Base-by-base conservation (phyloP, 2,888 invertebrate genomes). In the Cosmia pyralina region DNA sequence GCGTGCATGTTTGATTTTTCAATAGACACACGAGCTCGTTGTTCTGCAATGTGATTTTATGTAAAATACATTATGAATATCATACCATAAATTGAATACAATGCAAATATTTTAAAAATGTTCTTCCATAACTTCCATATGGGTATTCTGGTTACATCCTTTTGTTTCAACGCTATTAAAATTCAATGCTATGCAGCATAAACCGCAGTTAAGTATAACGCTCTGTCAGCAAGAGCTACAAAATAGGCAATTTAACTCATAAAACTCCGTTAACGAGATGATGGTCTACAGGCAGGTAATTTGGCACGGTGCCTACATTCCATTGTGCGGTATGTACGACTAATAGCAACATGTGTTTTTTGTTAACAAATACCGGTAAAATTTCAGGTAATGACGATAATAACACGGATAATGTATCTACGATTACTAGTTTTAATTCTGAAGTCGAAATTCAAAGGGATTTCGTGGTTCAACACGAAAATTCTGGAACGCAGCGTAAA, bases 251-350 rank as follows among this genome's bases (percentile, higher is more conserved):
- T 92, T 90, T 90, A 90, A 89, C 91, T 90, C 89, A 90, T 90
- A 92, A 90, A 90, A 88, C 87, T 86, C 68, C 83, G 88, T 88
- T 91, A 90, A 91, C 89, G 85, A 91, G 89, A 89, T 88, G 87
- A 89, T 89, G 87, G 88, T 83, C 82, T 83, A 85, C 85, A 84
- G 85, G 87, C 91, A 91, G 90, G 92, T 92, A 92, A 93, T 93
- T 94, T 93, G 94, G 94, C 93, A 82, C 83, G 87, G 65, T 90
- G 94, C 94, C 94, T 92, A 93, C 93, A 94, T 94, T 93, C 94
- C 92, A 73, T 28, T 34, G 84, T 73, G 83, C 76, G 89, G 90
- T 90, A 91, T 91, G 91, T 85, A 83, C 88, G 81, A 85, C 89
- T 91, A 92, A 91, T 92, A 90, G 90, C 89, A 85, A 87, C 88